A percentile compares a stretch with the other conserved stretches of the same genome.
Evolutionary conservation across 2,113 vertebrate genomes (phyloP).

Genomic region (Phaetusa simplex): DNA sequence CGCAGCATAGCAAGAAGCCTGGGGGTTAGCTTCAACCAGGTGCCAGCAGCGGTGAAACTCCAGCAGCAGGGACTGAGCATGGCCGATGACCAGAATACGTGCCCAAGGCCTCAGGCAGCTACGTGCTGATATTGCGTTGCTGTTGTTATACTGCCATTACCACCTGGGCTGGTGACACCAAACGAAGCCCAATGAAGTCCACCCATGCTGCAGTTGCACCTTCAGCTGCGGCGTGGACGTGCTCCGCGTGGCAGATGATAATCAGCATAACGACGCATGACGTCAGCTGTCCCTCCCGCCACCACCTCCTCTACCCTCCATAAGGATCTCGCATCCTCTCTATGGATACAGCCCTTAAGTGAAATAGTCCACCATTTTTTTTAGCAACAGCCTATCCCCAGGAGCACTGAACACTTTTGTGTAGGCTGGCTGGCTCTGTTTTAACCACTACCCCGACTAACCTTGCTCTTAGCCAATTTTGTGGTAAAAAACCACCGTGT

Average conservation of each 20-base stretch:
- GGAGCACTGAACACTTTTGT: neutral
- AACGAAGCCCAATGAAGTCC: neutral
- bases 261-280: rapidly evolving
- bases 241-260: neutral
- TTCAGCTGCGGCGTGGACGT: neutral
- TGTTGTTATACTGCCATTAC: neutral
- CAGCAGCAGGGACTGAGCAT: neutral
- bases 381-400: neutral
- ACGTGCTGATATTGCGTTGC: neutral
- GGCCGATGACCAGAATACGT: neutral
- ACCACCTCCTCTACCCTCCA: neutral
- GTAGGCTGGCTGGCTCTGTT: neutral
- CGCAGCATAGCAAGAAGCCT: neutral
- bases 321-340: neutral
- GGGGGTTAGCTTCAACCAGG: neutral
- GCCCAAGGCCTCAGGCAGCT: neutral
- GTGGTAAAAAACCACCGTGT: rapidly evolving
- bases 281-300: neutral
- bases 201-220: neutral
- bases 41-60: neutral
- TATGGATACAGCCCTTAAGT: neutral
- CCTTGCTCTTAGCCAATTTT: neutral
- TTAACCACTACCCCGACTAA: neutral
- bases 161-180: rapidly evolving
- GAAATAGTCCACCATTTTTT: neutral